Evolutionary conservation across 2,797 vertebrate genomes (phyloP).

Genomic region (Anomalospiza imberbis): DNA sequence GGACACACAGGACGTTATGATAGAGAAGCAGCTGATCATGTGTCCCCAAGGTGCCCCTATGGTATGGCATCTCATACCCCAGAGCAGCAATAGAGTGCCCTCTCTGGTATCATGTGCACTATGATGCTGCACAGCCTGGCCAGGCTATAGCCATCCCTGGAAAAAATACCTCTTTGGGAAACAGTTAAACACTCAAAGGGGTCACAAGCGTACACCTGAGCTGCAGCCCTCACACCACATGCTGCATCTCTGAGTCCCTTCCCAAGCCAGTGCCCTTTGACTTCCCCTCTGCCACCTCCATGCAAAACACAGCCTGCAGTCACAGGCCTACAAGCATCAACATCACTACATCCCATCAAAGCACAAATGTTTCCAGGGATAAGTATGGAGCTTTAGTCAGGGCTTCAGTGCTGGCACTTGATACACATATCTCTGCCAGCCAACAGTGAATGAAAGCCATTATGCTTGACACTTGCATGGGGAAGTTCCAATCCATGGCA

Average conservation of each 20-base stretch:
- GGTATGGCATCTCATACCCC: background rate
- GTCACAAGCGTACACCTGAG: background rate
- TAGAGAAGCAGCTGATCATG: background rate
- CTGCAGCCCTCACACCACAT: background rate
- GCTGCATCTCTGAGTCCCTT: background rate
- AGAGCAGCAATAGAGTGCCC: background rate
- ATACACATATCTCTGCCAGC: background rate
- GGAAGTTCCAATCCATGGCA: background rate
- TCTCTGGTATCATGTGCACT: background rate
- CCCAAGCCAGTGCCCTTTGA: background rate
- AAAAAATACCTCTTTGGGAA: background rate
- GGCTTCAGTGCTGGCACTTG: background rate
- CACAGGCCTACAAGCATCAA: background rate
- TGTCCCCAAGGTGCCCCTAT: too few relatives aligned
- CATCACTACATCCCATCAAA: fast-evolving
- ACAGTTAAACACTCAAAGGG: background rate
- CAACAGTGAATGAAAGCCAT: fast-evolving
- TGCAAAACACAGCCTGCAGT: background rate
- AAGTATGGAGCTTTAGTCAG: background rate
- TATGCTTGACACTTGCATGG: background rate
- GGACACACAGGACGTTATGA: fast-evolving
- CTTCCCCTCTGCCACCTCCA: background rate
- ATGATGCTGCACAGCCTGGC: background rate
- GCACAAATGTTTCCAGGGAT: background rate
- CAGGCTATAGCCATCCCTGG: background rate